These are phyloP conservation scores for Origma solitaria DNA, from an alignment of 2,113 vertebrate species.

Conservation along the genomic window DNA sequence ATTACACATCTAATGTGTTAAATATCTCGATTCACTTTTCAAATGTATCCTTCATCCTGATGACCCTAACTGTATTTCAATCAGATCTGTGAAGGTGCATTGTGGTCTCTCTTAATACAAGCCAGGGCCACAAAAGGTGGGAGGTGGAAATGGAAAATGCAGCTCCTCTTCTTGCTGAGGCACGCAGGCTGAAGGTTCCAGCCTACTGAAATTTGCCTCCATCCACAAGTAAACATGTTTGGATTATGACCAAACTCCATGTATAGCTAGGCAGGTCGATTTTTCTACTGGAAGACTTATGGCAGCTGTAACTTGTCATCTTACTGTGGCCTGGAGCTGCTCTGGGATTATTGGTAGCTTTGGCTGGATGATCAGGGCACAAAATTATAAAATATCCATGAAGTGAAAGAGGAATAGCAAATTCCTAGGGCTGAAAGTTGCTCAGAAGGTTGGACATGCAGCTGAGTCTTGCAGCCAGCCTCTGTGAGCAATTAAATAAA, in stretches of 20 bases:
- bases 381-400: background rate
- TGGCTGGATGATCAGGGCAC: background rate
- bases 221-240: background rate
- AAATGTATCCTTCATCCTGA: background rate
- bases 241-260: background rate
- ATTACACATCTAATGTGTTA: background rate
- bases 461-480: background rate
- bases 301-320: background rate
- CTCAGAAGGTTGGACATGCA: background rate
- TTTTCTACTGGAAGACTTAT: slow-evolving; percentile 4
- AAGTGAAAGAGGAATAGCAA: background rate
- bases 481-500: slow-evolving; percentile 27
- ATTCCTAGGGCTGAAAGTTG: background rate
- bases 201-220: background rate
- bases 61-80: background rate
- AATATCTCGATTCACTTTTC: background rate
- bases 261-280: background rate
- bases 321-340: background rate
- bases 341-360: background rate
- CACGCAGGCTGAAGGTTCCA: background rate
- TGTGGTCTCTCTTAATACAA: background rate
- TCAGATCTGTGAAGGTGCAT: background rate
- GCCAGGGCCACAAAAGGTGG: background rate
- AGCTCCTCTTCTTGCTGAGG: background rate
- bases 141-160: background rate